Conservation (phyloP, 1,140 invertebrate genomes). For the Coenobita brevimanus region DNA sequence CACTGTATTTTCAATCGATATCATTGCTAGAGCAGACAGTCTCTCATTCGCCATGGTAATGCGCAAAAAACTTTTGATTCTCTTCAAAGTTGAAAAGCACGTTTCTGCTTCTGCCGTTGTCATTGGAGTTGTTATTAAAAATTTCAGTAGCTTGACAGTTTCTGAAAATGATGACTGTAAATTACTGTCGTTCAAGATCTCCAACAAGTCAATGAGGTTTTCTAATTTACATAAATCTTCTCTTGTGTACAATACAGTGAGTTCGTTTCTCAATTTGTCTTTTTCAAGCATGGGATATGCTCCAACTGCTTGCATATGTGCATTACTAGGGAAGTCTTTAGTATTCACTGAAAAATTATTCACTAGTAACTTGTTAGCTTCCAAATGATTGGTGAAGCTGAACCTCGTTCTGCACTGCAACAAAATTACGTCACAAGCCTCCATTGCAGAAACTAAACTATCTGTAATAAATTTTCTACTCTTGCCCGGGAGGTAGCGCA, state of each 20-base stretch:
- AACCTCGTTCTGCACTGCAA: constrained; percentile 50
- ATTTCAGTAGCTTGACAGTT: constrained; percentile 55
- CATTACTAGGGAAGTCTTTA: constrained; percentile 43
- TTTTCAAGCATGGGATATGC: constrained; percentile 61
- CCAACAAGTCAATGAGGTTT: constrained; percentile 32
- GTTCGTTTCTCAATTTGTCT: constrained; percentile 64
- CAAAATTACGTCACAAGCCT: constrained; percentile 55
- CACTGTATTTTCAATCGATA: constrained; percentile 46
- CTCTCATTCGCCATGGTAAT: constrained; percentile 33
- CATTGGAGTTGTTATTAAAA: constrained; percentile 60
- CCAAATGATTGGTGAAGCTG: constrained; percentile 59
- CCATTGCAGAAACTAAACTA: constrained; percentile 25
- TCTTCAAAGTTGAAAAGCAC: constrained; percentile 62
- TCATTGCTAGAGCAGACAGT: constrained; percentile 52
- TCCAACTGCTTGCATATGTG: constrained; percentile 20
- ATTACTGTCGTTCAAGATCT: constrained; percentile 42
- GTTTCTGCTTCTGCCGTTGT: constrained; percentile 54
- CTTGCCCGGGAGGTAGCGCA: constrained; percentile 36
- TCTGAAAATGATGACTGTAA: constrained; percentile 54
- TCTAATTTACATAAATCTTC: constrained; percentile 41
- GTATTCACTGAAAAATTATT: constrained; percentile 41
- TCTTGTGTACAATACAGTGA: constrained; percentile 53
- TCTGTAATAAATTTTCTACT: neutral
- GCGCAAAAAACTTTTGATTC: constrained; percentile 51
- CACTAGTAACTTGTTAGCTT: constrained; percentile 55